These are phyloP conservation scores for Rhagophthalmus giganteus DNA, from an alignment of 2,888 invertebrate species.

Conservation along the genomic window DNA sequence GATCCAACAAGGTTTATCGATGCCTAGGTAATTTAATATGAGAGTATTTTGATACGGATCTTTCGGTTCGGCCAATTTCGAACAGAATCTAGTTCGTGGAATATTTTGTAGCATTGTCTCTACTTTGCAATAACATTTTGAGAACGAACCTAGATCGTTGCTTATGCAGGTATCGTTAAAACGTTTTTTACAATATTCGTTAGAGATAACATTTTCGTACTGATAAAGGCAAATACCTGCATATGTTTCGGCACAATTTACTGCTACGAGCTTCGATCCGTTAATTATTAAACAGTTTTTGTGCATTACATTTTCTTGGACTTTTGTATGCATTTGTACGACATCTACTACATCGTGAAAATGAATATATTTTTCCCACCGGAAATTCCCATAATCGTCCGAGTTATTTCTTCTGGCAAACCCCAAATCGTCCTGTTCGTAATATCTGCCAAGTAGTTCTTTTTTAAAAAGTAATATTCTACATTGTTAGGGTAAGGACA, in stretches of 20 bases:
- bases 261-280: conserved; percentile 1
- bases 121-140: conserved; percentile 11
- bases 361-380: not conserved
- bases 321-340: not conserved
- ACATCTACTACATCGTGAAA: not conserved
- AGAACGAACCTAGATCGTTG: not conserved
- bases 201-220: not conserved
- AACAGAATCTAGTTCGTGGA: conserved; percentile 1
- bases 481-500: conserved; percentile 11
- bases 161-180: conserved; percentile 5
- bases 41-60: conserved; percentile 10
- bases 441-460: not conserved
- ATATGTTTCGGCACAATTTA: conserved; percentile 6
- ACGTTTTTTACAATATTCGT: conserved; percentile 6
- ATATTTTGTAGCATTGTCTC: too few relatives aligned
- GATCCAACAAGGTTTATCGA: conserved; percentile 9
- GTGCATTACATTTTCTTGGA: not conserved
- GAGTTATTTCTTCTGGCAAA: not conserved
- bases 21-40: not conserved
- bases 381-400: not conserved
- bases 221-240: conserved; percentile 11
- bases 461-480: conserved; percentile 2
- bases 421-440: too few relatives aligned
- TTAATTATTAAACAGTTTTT: conserved; percentile 10
- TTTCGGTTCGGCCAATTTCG: conserved; percentile 6